These are phyloP conservation scores for Ferrisia virgata DNA, from an alignment of 2,888 invertebrate species.

Conservation along the genomic window DNA sequence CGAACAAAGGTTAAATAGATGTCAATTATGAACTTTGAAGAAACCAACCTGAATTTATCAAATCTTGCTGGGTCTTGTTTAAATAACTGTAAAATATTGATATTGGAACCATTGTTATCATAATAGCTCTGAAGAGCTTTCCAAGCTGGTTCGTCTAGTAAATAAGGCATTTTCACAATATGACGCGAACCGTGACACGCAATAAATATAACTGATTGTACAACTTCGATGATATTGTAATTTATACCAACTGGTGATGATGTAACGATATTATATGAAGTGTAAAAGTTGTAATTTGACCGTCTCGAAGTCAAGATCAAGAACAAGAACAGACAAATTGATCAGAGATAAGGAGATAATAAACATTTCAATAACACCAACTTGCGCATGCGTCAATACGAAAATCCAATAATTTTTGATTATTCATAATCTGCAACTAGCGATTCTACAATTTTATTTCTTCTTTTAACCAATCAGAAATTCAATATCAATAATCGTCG, in stretches of 20 bases:
- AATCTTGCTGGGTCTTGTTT: conserved; percentile 77
- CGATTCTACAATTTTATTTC: background rate
- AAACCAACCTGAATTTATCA: conserved; percentile 79
- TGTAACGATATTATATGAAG: background rate
- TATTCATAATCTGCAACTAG: background rate
- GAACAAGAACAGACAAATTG: conserved; percentile 65
- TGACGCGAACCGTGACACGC: background rate
- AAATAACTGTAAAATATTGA: conserved; percentile 82
- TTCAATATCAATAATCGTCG: background rate
- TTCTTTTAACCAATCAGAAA: background rate
- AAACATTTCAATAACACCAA: conserved; percentile 78
- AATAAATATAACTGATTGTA: background rate
- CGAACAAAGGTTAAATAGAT: conserved; percentile 26
- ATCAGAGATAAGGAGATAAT: no score
- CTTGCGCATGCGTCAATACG: background rate
- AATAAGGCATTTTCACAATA: background rate
- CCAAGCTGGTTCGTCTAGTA: conserved; percentile 65
- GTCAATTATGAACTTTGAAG: background rate
- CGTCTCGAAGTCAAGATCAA: conserved; percentile 51
- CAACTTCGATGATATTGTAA: background rate
- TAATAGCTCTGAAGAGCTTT: conserved; percentile 73
- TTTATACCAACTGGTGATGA: background rate
- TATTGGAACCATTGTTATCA: conserved; percentile 65
- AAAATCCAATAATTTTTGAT: background rate
- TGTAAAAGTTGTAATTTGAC: background rate